Percentiles rank a stretch among this genome's conserved stretches.
Evolutionary conservation across 2,888 invertebrate species (phyloP).

Genomic region (Eupithecia vulgata): DNA sequence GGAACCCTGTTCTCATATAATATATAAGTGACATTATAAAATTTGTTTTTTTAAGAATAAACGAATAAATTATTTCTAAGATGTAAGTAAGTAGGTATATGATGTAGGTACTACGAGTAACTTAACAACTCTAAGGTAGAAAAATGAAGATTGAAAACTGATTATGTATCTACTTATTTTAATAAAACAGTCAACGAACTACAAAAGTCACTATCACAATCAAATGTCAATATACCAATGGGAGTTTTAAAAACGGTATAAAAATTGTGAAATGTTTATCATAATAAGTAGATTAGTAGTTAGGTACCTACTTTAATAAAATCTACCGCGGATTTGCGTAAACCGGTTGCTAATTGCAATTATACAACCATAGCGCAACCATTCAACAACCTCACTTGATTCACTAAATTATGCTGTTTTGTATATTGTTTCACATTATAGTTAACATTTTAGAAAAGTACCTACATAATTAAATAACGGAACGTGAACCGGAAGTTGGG

Average conservation of each 20-base stretch:
- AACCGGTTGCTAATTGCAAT: constrained; percentile 4
- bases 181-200: neutral
- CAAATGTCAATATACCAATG: neutral
- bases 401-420: neutral
- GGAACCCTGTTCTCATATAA: no score
- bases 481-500: neutral
- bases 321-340: neutral
- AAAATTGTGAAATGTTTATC: neutral
- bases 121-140: neutral
- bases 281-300: no score
- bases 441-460: neutral
- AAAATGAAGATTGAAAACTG: neutral
- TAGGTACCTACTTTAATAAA: neutral
- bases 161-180: neutral
- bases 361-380: constrained; percentile 20
- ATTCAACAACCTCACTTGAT: constrained; percentile 9
- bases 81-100: no score
- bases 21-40: no score
- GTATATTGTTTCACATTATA: neutral
- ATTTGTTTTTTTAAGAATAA: no score
- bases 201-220: neutral
- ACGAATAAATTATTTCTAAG: no score
- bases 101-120: no score
- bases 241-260: neutral
- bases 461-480: neutral